Evolutionary conservation across 1,140 invertebrate species (phyloP).

Genomic region (Drosophila tropicalis): DNA sequence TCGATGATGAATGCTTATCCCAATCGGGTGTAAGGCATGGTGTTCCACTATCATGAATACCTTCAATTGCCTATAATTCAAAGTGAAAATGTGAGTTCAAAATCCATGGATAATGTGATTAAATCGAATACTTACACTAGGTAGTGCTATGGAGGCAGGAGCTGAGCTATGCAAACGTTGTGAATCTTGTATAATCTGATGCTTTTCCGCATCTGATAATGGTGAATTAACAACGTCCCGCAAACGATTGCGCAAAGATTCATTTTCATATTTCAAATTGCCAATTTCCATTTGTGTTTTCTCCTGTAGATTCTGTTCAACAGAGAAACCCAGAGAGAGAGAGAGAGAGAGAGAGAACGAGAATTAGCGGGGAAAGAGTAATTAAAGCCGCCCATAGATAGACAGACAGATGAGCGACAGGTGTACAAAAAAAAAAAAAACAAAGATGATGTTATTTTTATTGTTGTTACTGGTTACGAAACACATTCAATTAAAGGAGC

Average conservation of each 20-base stretch:
- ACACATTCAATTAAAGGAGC: conserved; percentile 63
- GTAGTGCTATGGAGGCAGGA: conserved; percentile 86
- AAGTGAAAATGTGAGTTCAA: neutral
- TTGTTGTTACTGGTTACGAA: conserved; percentile 28
- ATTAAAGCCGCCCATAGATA: conserved; percentile 19
- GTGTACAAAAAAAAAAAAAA: neutral
- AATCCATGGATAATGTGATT: neutral
- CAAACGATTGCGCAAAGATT: conserved; percentile 88
- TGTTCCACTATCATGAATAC: conserved; percentile 83
- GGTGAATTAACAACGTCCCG: conserved; percentile 91
- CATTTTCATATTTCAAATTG: conserved; percentile 89
- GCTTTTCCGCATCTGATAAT: conserved; percentile 92
- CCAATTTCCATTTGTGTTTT: conserved; percentile 87
- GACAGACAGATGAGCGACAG: conserved; percentile 27
- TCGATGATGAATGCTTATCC: conserved; percentile 94
- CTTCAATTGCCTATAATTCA: conserved; percentile 50
- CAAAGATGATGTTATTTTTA: conserved; percentile 10
- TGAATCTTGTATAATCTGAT: conserved; percentile 88
- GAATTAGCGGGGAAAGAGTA: neutral
- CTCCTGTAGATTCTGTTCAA: conserved; percentile 83
- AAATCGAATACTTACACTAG: conserved; percentile 83
- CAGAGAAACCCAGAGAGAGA: neutral
- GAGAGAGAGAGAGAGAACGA: neutral
- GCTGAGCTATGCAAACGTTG: conserved; percentile 87
- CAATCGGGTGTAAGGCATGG: conserved; percentile 90